Evolutionary conservation across 2,113 vertebrate genomes (phyloP).

Genomic region (Pedionomus torquatus): DNA sequence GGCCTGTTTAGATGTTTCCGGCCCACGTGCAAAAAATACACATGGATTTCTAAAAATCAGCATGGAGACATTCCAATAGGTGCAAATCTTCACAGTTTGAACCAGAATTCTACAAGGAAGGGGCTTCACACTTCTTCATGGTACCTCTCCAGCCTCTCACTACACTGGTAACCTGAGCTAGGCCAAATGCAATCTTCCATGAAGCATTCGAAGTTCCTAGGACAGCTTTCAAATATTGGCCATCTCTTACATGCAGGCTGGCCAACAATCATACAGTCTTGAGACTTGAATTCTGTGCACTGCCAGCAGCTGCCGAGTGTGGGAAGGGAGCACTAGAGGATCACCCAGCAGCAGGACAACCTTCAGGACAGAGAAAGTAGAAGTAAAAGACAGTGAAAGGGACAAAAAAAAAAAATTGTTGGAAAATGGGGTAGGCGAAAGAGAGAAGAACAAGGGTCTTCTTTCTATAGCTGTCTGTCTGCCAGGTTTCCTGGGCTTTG

Average conservation of each 20-base stretch:
- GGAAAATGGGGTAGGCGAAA: not conserved
- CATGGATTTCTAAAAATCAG: not conserved
- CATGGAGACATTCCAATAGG: not conserved
- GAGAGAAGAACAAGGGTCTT: not conserved
- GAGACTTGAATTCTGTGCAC: not conserved
- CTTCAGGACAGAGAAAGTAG: not conserved
- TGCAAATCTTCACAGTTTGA: not conserved
- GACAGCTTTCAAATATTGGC: not conserved
- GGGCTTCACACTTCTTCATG: not conserved
- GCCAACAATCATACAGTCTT: not conserved
- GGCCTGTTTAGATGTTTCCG: not conserved
- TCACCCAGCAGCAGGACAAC: not conserved
- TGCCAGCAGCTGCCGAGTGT: not conserved
- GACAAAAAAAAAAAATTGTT: not conserved
- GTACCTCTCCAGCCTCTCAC: not conserved
- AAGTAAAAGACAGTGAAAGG: not conserved
- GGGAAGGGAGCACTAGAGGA: not conserved
- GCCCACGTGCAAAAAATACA: not conserved
- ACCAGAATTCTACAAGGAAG: not conserved
- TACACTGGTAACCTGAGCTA: not conserved
- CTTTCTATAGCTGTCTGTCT: not conserved
- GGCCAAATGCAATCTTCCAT: not conserved
- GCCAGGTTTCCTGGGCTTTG: not conserved
- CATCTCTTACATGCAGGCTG: not conserved
- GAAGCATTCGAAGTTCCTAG: not conserved